phyloP scores from a whole-genome alignment of 2,888 invertebrate species.

The Meteorus colon region DNA sequence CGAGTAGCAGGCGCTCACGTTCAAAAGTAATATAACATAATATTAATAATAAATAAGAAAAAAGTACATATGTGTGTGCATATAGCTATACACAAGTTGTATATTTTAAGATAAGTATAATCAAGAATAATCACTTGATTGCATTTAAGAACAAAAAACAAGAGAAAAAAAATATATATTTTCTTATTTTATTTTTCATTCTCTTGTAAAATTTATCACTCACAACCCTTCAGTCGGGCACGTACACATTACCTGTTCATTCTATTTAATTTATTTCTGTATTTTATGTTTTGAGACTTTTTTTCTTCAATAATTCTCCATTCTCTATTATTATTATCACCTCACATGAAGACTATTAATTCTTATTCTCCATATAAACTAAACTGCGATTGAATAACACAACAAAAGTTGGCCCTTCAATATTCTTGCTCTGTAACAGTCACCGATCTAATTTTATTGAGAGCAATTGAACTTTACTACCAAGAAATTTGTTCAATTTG shows the following conservation, averaged over 20 bases:
- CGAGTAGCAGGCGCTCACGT: slow-evolving; percentile 28
- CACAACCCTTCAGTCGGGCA: not conserved
- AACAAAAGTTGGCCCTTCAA: too few relatives aligned
- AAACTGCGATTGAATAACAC: not conserved
- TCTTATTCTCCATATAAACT: not conserved
- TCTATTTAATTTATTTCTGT: not conserved
- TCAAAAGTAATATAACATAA: slow-evolving; percentile 26
- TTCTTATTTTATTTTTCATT: slow-evolving; percentile 17
- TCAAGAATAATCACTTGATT: slow-evolving; percentile 66
- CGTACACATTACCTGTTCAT: not conserved
- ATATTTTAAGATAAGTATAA: slow-evolving; percentile 64
- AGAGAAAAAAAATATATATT: not conserved
- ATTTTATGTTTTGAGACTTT: not conserved
- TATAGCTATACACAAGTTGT: slow-evolving; percentile 8
- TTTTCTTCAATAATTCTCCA: not conserved
- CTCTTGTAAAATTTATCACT: slow-evolving; percentile 14
- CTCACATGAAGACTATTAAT: too few relatives aligned
- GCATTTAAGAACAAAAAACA: slow-evolving; percentile 34
- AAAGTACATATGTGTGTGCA: not conserved
- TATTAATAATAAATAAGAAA: slow-evolving; percentile 17
- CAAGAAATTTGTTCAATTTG: too few relatives aligned
- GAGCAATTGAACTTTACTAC: too few relatives aligned
- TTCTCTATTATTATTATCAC: not conserved
- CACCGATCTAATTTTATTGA: too few relatives aligned
- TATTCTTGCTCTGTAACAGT: too few relatives aligned